Percentiles rank a stretch among this genome's conserved stretches.
Evolutionary conservation across 2,113 vertebrate species (phyloP).

Genomic region (Furnarius figulus): DNA sequence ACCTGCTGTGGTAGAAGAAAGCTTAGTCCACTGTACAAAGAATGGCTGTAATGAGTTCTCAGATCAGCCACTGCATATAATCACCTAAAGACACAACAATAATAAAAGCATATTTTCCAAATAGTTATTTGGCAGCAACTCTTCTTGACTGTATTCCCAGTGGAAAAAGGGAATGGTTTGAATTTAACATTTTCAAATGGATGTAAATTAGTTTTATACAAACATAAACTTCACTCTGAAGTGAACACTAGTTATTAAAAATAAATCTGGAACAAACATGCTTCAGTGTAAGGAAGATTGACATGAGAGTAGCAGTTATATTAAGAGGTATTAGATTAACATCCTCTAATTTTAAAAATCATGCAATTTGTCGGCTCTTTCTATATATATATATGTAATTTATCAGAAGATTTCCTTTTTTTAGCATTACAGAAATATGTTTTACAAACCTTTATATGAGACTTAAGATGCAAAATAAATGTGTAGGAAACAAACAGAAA

Average conservation of each 20-base stretch:
- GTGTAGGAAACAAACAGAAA: background rate
- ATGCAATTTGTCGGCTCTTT: conserved; percentile 21
- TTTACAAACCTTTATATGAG: background rate
- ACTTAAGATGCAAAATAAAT: background rate
- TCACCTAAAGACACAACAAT: conserved; percentile 48
- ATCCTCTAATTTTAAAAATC: conserved; percentile 60
- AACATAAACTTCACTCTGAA: background rate
- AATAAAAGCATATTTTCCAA: conserved; percentile 48
- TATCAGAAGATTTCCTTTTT: background rate
- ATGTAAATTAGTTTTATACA: conserved; percentile 17
- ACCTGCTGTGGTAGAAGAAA: background rate
- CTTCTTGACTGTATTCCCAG: conserved; percentile 41
- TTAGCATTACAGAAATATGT: background rate
- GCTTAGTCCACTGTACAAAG: background rate
- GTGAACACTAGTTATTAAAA: conserved; percentile 35
- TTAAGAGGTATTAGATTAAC: conserved; percentile 35
- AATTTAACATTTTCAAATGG: conserved; percentile 47
- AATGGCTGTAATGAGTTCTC: conserved; percentile 2
- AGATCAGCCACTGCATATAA: conserved; percentile 44
- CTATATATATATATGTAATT: background rate
- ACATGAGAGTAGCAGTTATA: background rate
- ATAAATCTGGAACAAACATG: background rate
- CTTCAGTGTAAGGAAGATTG: background rate
- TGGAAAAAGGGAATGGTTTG: conserved; percentile 38
- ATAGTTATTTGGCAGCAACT: background rate